Evolutionary conservation across 2,888 invertebrate genomes (phyloP).

Genomic region (Pristionchus exspectatus): DNA sequence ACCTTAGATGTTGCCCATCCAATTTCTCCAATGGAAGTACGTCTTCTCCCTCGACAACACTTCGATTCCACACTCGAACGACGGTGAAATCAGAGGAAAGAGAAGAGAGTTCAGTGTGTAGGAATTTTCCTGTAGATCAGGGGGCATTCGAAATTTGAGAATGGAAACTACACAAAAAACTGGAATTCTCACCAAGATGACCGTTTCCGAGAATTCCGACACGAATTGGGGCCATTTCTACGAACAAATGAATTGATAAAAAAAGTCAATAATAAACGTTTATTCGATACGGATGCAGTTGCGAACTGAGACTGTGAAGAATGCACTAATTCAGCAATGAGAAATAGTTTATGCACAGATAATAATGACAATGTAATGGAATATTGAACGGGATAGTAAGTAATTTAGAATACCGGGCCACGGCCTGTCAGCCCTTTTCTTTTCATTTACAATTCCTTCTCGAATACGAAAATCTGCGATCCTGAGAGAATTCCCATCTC

Average conservation of each 20-base stretch:
- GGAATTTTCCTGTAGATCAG: conserved; percentile 72
- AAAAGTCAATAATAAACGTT: background rate
- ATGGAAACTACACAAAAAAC: background rate
- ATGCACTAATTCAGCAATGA: background rate
- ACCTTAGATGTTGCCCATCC: conserved; percentile 62
- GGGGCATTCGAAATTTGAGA: no score
- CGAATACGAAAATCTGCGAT: conserved; percentile 74
- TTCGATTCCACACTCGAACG: conserved; percentile 75
- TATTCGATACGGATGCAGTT: conserved; percentile 16
- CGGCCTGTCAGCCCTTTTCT: background rate
- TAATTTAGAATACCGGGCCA: conserved; percentile 1
- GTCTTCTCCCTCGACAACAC: conserved; percentile 62
- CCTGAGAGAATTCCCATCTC: conserved; percentile 75
- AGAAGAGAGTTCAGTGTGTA: conserved; percentile 69
- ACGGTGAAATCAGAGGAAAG: conserved; percentile 65
- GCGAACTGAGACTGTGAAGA: conserved; percentile 12
- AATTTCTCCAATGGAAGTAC: conserved; percentile 69
- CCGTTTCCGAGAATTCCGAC: conserved; percentile 77
- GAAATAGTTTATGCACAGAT: conserved; percentile 29
- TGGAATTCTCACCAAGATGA: conserved; percentile 67
- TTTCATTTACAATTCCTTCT: conserved; percentile 59
- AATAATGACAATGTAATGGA: background rate
- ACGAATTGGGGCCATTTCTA: conserved; percentile 59
- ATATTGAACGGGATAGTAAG: background rate
- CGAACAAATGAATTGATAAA: background rate